Evolutionary conservation across 2,113 vertebrate genomes (phyloP).

Genomic region (Litocranius walleri): DNA sequence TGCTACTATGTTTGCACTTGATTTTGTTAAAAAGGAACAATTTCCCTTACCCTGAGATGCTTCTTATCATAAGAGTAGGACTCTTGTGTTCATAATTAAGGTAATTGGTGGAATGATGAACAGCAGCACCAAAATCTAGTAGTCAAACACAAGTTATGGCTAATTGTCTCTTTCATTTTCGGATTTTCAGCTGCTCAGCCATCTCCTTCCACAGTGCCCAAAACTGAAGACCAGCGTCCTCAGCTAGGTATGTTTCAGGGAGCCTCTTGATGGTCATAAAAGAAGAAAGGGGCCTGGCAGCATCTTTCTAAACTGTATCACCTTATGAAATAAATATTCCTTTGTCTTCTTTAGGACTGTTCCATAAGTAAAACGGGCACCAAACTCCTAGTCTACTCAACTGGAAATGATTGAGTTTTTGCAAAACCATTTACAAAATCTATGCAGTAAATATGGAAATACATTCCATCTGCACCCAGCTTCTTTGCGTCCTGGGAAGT

Average conservation of each 20-base stretch:
- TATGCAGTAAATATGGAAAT: too few species aligned
- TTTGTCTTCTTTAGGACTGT: neutral
- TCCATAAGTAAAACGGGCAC: fast-evolving
- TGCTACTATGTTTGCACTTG: neutral
- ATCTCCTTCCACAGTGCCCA: slow-evolving; percentile 86
- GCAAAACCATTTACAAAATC: neutral
- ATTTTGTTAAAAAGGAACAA: neutral
- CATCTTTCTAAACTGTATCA: neutral
- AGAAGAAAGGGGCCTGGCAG: neutral
- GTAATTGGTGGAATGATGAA: fast-evolving
- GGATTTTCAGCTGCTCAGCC: slow-evolving; percentile 83
- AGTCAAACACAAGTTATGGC: neutral
- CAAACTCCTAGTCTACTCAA: fast-evolving
- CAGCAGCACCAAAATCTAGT: neutral
- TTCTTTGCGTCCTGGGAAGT: neutral
- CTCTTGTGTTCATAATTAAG: neutral
- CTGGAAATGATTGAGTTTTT: neutral
- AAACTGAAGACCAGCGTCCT: slow-evolving; percentile 90
- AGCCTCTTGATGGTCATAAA: fast-evolving
- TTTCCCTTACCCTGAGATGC: neutral
- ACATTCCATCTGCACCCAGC: fast-evolving
- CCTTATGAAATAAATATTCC: neutral
- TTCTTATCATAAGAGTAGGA: neutral
- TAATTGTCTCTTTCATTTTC: slow-evolving; percentile 5
- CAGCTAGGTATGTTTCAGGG: slow-evolving; percentile 84